Evolutionary conservation across 1,140 invertebrate genomes (phyloP), one percentile per base, ranked within the genome.

Genomic region (Diprion similis): DNA sequence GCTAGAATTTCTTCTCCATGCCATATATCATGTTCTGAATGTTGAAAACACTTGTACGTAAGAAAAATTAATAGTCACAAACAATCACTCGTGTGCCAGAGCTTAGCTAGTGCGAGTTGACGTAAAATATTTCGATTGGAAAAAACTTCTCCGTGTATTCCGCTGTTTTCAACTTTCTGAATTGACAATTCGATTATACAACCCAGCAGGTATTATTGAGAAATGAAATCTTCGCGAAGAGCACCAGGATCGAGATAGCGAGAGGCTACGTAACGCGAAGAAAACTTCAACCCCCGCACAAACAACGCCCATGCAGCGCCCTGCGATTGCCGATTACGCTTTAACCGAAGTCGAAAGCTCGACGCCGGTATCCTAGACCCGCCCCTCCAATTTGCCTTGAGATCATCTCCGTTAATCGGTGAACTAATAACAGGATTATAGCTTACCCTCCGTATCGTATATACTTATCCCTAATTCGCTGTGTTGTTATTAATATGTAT

Each of bases 391-490:
- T 84, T 84, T 84, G 78, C 80, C 81, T 71, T 75, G 51, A 74
- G 77, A 81, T 81, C 80, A 79, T 81, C 82, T 77, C 67, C 79
- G 79, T 81, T 83, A 84, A 84, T 84, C 82, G 81, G 76, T 71
- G 78, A 70, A 78, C 82, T 84, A 84, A 84, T 84, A 83, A 83
- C 82, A 84, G 82, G 82, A 84, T 81, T 81, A 83, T 77, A 73
- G 37, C 78, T 78, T 78, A 76, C 77, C 75, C 51, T 69, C 46
- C 78, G 78, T 78, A 78, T 83, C 81, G 79, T 83, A 9, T 59
- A 82, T 84, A 84, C 82, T 84, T 84, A 84, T 84, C 82, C 80
- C 78, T 82, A 84, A 84, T 84, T 83, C 80, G 77, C 77, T 70
- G 74, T 80, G 78, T 83, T 81, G 81, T 83, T 84, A 82, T 84